Percentiles rank a stretch among this genome's conserved stretches.
Conservation (phyloP, 2,113 vertebrate genomes). For the Ancistrus triradiatus region DNA sequence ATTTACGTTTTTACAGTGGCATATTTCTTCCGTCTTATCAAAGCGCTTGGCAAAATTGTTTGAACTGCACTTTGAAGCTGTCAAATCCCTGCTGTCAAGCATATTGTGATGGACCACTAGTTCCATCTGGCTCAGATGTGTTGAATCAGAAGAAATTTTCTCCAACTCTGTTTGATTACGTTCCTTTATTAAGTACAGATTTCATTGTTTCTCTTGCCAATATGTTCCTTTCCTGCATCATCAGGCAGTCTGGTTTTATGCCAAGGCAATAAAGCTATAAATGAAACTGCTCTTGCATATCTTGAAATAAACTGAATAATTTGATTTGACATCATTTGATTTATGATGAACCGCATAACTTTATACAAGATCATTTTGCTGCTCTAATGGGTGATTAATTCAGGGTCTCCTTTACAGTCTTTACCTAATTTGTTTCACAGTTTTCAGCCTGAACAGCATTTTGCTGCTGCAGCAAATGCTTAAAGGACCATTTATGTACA, state of each 20-base stretch:
- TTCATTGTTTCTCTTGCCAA: constrained; percentile 38
- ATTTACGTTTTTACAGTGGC: constrained; percentile 32
- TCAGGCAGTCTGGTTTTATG: constrained; percentile 9
- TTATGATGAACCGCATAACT: constrained; percentile 27
- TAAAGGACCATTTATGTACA: constrained; percentile 1
- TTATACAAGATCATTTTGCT: constrained; percentile 23
- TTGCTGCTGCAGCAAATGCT: background rate
- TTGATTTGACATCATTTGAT: constrained; percentile 23
- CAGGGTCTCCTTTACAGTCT: constrained; percentile 4
- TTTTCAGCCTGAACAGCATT: background rate
- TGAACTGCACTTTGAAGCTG: constrained; percentile 50
- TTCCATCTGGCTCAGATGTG: constrained; percentile 52
- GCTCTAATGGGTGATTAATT: constrained; percentile 20
- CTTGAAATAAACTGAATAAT: constrained; percentile 21
- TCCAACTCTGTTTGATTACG: constrained; percentile 39
- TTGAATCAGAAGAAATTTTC: constrained; percentile 45
- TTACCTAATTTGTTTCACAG: constrained; percentile 11
- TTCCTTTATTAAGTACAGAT: constrained; percentile 24
- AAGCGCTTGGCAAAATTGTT: constrained; percentile 45
- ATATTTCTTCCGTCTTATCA: constrained; percentile 38
- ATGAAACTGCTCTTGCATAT: constrained; percentile 23
- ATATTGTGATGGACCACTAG: constrained; percentile 51
- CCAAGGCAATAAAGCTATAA: constrained; percentile 25
- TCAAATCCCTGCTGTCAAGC: constrained; percentile 51
- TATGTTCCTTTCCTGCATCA: constrained; percentile 33